Base-by-base conservation (phyloP, 2,113 vertebrate species). In the Siniperca chuatsi region DNA sequence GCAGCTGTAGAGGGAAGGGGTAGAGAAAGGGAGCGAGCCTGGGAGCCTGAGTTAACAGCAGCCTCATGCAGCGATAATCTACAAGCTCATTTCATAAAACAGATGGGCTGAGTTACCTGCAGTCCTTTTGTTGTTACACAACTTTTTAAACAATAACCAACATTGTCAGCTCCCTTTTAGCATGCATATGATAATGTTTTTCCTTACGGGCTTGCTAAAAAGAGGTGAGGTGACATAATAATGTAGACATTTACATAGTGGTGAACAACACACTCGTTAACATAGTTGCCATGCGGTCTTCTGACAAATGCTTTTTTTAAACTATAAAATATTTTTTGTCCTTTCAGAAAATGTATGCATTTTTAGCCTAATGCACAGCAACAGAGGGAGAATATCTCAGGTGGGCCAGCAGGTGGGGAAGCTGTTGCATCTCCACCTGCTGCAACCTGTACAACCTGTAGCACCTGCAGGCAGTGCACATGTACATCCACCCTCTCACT, bases 61-160 rank as follows among this genome's bases (percentile, higher is more conserved):
- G 82, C 84, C 64, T 78, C 87, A 2, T 46, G 82, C 86, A 79
- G 88, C 16, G 29, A 83, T 84, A 77, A 88, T 91, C 82, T 79
- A 82, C 68, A 69, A 75, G 80, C 90, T 29, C 29, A 67, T 86
- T 86, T 75, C 54, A 74, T 23, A 65, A 87, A 86, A 60, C 90
- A 93, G 91, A 93, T 89, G 91, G 92, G 70, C 89, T 40, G 78
- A 52, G 81, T 81, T 89, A 90, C 90, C 90, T 87, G 78, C 78
- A 87, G 86, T 79, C 78, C 78, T 86, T 72, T 79, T 88, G 68
- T 70, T 86, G 74, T 88, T 81, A 81, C 76, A 85, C 79, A 85
- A 85, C 81, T 89, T 92, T 84, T 71, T 23, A 69, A 86, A 64
- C 87, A 52, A 57, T 84, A 87, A 86, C 83, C 82, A 83, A 87